Percentiles rank a stretch among this genome's conserved stretches.
Evolutionary conservation across 2,888 invertebrate genomes (phyloP).

Genomic region (Erebia epiphron): DNA sequence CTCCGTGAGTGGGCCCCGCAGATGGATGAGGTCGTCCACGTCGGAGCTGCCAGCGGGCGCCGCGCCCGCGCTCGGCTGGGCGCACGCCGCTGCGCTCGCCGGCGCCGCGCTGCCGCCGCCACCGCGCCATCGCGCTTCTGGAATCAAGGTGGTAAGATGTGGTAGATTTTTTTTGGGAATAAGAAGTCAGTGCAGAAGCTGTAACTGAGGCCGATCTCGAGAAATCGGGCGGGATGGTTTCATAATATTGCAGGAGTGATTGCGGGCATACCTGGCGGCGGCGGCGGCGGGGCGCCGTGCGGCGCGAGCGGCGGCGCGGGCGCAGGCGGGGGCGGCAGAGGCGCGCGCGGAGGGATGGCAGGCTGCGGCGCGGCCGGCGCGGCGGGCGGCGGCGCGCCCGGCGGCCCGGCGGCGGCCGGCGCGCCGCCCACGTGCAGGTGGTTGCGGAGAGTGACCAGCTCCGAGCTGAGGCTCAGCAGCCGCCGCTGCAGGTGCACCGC

Average conservation of each 20-base stretch:
- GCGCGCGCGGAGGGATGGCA: conserved; percentile 52
- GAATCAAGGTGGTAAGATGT: background rate
- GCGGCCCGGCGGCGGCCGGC: conserved; percentile 34
- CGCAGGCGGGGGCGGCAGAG: conserved; percentile 65
- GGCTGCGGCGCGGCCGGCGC: conserved; percentile 59
- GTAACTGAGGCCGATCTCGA: no score
- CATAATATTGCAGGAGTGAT: no score
- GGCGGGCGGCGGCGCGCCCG: conserved; percentile 46
- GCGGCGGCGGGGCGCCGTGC: conserved; percentile 28
- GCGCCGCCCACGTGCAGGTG: conserved; percentile 89
- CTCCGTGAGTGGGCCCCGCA: conserved; percentile 96
- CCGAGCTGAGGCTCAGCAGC: conserved; percentile 94
- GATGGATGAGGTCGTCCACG: conserved; percentile 95
- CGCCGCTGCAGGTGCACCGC: conserved; percentile 96
- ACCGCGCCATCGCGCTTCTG: conserved; percentile 60
- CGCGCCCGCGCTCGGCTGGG: conserved; percentile 6
- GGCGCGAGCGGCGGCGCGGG: conserved; percentile 59
- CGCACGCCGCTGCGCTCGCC: conserved; percentile 9
- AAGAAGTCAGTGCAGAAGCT: no score
- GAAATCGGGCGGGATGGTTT: no score
- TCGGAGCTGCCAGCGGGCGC: conserved; percentile 66
- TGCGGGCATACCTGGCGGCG: background rate
- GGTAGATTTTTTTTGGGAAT: no score
- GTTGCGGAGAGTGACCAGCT: conserved; percentile 95
- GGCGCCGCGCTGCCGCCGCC: conserved; percentile 38